Evolutionary conservation across 2,888 invertebrate genomes (phyloP).

Genomic region (Dynastes grantii): DNA sequence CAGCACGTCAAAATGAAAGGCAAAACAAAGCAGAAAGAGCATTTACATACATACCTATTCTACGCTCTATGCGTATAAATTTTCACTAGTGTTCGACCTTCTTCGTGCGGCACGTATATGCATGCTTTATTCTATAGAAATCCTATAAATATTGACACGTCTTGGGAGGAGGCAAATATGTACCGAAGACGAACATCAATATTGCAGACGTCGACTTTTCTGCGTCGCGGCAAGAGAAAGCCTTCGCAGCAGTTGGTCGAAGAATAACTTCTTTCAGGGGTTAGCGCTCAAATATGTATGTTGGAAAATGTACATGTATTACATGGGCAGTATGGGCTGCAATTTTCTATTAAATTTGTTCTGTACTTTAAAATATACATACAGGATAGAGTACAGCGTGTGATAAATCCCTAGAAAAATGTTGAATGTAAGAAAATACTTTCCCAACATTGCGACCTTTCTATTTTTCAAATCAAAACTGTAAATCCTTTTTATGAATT

Average conservation of each 20-base stretch:
- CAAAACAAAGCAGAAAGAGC: background rate
- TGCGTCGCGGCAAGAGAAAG: background rate
- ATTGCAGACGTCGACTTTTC: background rate
- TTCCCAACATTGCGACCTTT: no score
- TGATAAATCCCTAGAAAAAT: no score
- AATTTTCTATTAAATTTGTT: background rate
- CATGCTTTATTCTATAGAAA: conserved; percentile 3
- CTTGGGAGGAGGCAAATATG: conserved; percentile 1
- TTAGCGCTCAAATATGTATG: background rate
- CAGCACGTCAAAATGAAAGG: background rate
- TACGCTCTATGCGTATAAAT: background rate
- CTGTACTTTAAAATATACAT: background rate
- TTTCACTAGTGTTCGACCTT: background rate
- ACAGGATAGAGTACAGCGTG: no score
- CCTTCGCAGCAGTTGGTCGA: background rate
- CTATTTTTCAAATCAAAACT: no score
- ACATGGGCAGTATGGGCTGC: background rate
- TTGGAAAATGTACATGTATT: background rate
- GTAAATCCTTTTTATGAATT: no score
- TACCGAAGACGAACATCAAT: conserved; percentile 13
- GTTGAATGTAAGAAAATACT: no score
- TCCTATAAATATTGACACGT: conserved; percentile 11
- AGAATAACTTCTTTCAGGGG: background rate
- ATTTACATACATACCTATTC: background rate
- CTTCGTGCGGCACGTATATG: background rate